Conservation (phyloP, 2,113 vertebrate species). For the Zeus faber region DNA sequence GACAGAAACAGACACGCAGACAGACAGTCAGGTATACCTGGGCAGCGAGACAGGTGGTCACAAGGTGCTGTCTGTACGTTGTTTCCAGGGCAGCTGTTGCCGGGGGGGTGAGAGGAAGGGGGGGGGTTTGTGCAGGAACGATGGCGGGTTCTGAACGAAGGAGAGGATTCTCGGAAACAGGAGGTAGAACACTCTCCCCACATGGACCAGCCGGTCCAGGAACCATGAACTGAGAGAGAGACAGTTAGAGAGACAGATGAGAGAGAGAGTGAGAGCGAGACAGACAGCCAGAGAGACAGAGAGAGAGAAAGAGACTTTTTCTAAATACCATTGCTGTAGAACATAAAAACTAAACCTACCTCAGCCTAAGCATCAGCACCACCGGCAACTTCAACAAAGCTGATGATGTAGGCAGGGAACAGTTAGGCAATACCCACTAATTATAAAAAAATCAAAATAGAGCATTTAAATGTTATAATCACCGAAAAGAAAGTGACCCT, state of each 20-base stretch:
- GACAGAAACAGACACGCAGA: not conserved
- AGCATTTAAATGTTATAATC: too few species aligned
- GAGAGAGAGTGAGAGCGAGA: too few species aligned
- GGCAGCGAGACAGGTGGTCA: slow-evolving; percentile 31
- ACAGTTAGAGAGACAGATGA: not conserved
- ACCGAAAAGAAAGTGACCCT: too few species aligned
- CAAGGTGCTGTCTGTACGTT: not conserved
- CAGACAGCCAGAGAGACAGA: too few species aligned
- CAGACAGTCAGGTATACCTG: slow-evolving; percentile 29
- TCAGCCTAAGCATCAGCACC: too few species aligned
- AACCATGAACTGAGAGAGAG: slow-evolving; percentile 39
- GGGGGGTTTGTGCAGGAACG: slow-evolving; percentile 52
- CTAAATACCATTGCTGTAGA: too few species aligned
- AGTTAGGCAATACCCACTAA: too few species aligned
- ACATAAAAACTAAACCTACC: too few species aligned
- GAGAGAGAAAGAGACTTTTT: not conserved
- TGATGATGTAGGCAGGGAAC: too few species aligned
- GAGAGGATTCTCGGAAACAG: slow-evolving; percentile 15
- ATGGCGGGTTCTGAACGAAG: slow-evolving; percentile 17
- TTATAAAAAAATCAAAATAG: too few species aligned
- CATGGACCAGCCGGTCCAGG: slow-evolving; percentile 55
- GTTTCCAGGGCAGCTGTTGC: slow-evolving; percentile 14
- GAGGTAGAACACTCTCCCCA: slow-evolving; percentile 49
- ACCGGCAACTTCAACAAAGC: too few species aligned
- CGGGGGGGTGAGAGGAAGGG: slow-evolving; percentile 35